These are phyloP conservation scores for Drosophila varians DNA, from an alignment of 1,140 invertebrate genomes.

Conservation along the genomic window DNA sequence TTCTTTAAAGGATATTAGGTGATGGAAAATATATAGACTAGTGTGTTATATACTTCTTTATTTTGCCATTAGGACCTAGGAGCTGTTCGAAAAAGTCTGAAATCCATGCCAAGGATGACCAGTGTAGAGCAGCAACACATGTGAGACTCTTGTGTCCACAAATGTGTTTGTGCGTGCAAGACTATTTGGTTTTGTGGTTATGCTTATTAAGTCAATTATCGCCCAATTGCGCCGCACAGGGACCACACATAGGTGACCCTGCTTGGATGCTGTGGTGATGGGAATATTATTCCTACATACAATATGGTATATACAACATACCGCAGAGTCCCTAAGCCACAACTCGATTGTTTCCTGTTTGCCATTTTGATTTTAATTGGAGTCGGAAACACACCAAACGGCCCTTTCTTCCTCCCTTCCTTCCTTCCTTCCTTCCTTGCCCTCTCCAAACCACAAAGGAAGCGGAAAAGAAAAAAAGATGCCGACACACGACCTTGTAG, in stretches of 20 bases:
- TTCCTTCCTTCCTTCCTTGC: not conserved
- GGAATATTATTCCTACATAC: too few relatives aligned
- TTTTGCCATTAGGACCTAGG: too few relatives aligned
- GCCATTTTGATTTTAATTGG: constrained; percentile 75
- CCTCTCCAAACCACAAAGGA: not conserved
- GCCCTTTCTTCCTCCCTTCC: not conserved
- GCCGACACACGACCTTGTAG: constrained; percentile 7
- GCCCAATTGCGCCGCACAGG: constrained; percentile 60
- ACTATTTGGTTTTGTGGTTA: constrained; percentile 76
- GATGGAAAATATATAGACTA: too few relatives aligned
- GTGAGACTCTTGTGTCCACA: constrained; percentile 20
- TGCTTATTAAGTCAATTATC: constrained; percentile 79
- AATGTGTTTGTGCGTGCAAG: constrained; percentile 35
- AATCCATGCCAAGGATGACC: not conserved
- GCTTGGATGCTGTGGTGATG: not conserved
- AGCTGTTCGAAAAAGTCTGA: too few relatives aligned
- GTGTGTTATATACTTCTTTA: too few relatives aligned
- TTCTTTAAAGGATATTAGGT: too few relatives aligned
- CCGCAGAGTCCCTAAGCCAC: constrained; percentile 1
- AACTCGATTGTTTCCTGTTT: constrained; percentile 56
- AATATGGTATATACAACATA: too few relatives aligned
- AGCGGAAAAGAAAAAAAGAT: not conserved
- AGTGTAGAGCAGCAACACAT: constrained; percentile 21
- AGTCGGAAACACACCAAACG: constrained; percentile 42
- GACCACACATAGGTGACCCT: constrained; percentile 38